Conservation (phyloP, 2,113 vertebrate genomes). For the Arvicanthis niloticus region DNA sequence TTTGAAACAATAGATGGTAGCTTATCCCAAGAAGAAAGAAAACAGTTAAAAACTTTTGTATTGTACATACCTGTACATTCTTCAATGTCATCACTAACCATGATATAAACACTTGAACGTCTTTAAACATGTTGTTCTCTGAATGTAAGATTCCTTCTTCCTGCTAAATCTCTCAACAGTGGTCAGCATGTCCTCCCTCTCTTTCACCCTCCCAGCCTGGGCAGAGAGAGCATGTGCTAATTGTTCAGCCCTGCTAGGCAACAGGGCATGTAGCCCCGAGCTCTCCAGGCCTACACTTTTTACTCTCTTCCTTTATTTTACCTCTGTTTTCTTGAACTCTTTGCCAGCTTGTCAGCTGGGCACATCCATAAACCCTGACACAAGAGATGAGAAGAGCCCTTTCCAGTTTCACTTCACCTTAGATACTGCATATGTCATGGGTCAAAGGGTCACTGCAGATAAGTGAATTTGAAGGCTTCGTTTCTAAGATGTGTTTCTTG, state of each 20-base stretch:
- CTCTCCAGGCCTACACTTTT: not conserved
- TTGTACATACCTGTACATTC: not conserved
- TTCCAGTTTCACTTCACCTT: not conserved
- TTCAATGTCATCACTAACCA: not conserved
- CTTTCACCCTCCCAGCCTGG: not conserved
- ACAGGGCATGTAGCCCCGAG: not conserved
- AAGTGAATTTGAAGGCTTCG: not conserved
- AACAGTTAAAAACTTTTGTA: not conserved
- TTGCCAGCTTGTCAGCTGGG: not conserved
- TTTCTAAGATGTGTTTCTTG: not conserved
- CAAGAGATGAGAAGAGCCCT: not conserved
- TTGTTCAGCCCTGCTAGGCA: not conserved
- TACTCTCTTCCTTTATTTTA: not conserved
- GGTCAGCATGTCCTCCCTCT: not conserved
- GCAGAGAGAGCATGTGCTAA: not conserved
- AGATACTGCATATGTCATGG: not conserved
- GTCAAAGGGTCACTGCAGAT: not conserved
- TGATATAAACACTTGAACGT: constrained; percentile 10
- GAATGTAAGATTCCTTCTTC: not conserved
- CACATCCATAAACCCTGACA: not conserved
- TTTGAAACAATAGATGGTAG: constrained; percentile 29
- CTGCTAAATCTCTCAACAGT: not conserved
- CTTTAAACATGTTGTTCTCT: constrained; percentile 1
- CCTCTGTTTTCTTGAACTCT: not conserved
- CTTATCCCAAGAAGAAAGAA: constrained; percentile 31